Conservation (phyloP, 2,888 invertebrate species). For the Bombylius discolor region DNA sequence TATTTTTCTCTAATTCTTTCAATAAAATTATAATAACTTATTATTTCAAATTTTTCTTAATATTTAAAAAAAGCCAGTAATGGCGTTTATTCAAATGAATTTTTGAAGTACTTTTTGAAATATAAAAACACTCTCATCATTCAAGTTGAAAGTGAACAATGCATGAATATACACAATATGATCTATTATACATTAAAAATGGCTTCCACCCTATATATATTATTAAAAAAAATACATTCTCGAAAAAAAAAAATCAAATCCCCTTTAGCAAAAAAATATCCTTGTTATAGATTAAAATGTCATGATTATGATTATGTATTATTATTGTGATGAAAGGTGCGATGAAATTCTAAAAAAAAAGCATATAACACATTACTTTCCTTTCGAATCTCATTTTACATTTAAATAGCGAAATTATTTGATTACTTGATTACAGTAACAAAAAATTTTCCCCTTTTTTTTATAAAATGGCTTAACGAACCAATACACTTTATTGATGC, state of each 20-base stretch:
- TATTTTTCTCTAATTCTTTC: too few species aligned
- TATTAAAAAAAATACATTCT: too few species aligned
- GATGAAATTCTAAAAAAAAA: too few species aligned
- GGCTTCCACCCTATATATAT: slow-evolving; percentile 9
- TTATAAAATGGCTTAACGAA: background rate
- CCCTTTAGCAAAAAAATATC: background rate
- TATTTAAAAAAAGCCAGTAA: background rate
- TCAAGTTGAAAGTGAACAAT: slow-evolving; percentile 4
- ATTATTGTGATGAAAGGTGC: too few species aligned
- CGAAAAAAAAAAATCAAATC: background rate
- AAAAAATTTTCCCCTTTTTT: background rate
- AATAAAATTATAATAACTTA: too few species aligned
- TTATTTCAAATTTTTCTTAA: too few species aligned
- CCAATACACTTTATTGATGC: too few species aligned
- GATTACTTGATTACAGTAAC: slow-evolving; percentile 11
- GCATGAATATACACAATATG: background rate
- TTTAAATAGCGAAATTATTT: slow-evolving; percentile 14
- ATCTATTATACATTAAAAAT: slow-evolving; percentile 2
- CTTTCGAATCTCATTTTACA: slow-evolving; percentile 8
- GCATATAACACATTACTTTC: too few species aligned
- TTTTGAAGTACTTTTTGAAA: background rate
- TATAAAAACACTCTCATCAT: slow-evolving; percentile 6
- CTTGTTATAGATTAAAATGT: too few species aligned
- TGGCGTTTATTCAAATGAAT: slow-evolving; percentile 4
- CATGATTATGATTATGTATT: too few species aligned